Base-by-base conservation (phyloP, 2,797 vertebrate species). In the Microctenopoma stevenorrisi region DNA sequence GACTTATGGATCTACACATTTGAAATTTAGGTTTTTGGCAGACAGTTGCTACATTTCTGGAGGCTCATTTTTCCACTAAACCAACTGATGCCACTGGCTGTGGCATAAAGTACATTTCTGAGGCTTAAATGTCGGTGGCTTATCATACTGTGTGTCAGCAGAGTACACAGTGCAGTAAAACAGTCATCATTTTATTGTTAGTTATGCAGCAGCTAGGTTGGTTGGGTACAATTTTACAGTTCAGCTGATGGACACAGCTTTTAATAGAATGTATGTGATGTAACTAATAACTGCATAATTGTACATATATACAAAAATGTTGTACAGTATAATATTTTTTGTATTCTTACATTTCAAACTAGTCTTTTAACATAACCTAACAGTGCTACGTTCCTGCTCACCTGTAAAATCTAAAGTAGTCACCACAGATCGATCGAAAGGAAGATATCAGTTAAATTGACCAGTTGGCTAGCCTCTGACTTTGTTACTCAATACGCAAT, bases 181-280 rank as follows among this genome's bases (percentile, higher is more conserved):
- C 30, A 14, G 44, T 57, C 43, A 30, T 47, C 5, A 55, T 57
- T 64, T 64, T 28, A 44, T 73, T 68, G 74, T 83, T 81, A 54
- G 64, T 28, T 71, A 52, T 64, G 47, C 14, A 9, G 28, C 66
- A 82, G 76, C 72, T 58, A 61, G 68, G 62, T 53, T 78, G 76
- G 60, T 46, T 46, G 65, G 70, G 60, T 80, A 46, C 76, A 80
- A 77, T 71, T 58, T 81, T 64, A 78, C 76, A 84, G 44, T 65
- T 73, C 12, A 76, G 64, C 79, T 83, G 71, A 84, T 74, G 75
- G 78, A 67, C 68, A 71, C 63, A 71, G 68, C 77, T 82, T 75
- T 18, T 79, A 46, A 46, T 81, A 69, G 18, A 33, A 49, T 6
- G 14, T 25, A 22, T 22, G 22, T 22, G 1, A 7, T 52, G 26